These are phyloP conservation scores for Temnopleurus reevesii DNA, from an alignment of 53 echinoderm and acorn worm genomes.

Conservation along the genomic window DNA sequence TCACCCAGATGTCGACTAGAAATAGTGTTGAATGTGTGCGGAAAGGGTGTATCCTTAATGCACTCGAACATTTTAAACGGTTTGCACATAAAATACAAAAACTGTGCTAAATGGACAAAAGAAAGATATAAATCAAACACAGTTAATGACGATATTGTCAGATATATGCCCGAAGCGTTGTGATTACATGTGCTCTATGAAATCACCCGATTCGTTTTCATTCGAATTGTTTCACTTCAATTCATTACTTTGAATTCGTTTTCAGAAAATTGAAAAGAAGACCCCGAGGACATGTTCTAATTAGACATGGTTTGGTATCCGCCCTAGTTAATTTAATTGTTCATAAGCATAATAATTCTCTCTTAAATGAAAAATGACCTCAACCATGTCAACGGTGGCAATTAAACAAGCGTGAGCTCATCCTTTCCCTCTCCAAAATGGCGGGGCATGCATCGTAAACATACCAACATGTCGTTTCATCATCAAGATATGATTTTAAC, in stretches of 20 bases:
- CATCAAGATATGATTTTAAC: constrained; percentile 9
- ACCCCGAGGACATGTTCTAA: neutral
- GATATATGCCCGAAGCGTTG: neutral
- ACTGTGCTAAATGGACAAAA: neutral
- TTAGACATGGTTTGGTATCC: neutral
- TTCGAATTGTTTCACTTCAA: neutral
- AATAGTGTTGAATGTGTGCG: neutral
- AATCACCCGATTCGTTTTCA: neutral
- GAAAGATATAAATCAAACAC: neutral
- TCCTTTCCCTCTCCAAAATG: neutral
- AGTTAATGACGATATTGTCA: neutral
- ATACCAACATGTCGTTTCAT: constrained; percentile 1
- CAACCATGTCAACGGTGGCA: neutral
- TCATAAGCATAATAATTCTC: too few relatives aligned
- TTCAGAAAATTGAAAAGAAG: neutral
- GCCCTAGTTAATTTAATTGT: constrained; percentile 1
- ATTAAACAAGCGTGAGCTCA: neutral
- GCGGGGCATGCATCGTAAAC: neutral
- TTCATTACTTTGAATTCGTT: neutral
- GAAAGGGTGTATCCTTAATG: neutral
- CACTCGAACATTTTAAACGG: too few relatives aligned
- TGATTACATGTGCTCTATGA: neutral
- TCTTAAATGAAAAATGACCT: neutral
- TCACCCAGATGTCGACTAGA: neutral
- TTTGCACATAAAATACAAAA: neutral